Evolutionary conservation across 2,888 invertebrate genomes (phyloP), one percentile per base, ranked within the genome.

Genomic region (Parnassius mnemosyne): DNA sequence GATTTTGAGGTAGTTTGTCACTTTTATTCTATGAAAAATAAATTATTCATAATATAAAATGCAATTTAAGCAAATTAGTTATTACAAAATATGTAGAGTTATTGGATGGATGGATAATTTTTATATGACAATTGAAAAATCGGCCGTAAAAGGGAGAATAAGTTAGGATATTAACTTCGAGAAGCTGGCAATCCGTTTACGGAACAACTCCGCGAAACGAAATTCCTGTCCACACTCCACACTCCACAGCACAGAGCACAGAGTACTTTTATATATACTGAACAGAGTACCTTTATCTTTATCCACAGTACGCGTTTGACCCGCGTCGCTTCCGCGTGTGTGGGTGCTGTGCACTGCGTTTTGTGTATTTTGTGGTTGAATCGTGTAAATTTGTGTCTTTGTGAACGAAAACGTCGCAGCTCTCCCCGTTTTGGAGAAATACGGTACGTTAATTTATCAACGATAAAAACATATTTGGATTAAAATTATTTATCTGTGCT

Each of bases 241-340:
- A n/a, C n/a, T n/a, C n/a, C n/a, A n/a, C n/a, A n/a, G n/a, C n/a
- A n/a, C n/a, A n/a, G n/a, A n/a, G n/a, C n/a, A n/a, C n/a, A n/a
- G n/a, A n/a, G n/a, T n/a, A n/a, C n/a, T n/a, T n/a, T n/a, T n/a
- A n/a, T n/a, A n/a, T n/a, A n/a, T n/a, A n/a, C n/a, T n/a, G n/a
- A n/a, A n/a, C n/a, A n/a, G n/a, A n/a, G n/a, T n/a, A n/a, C n/a
- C n/a, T n/a, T n/a, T n/a, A n/a, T n/a, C n/a, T n/a, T n/a, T n/a
- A n/a, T n/a, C n/a, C n/a, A 63, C 73, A 77, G 77, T 76, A 52
- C 73, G 73, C 70, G 76, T 71, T 72, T 53, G 65, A 64, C 59
- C 68, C 54, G 34, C 52, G 41, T 11, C 3, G 56, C 46, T 57
- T 12, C 3, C 41, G 51, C 56, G 43, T 62, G 67, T 66, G 65